A percentile compares a stretch with the other conserved stretches of the same genome.
These are phyloP conservation scores for Hypomesus transpacificus DNA, from an alignment of 2,113 vertebrate species.

Conservation along the genomic window DNA sequence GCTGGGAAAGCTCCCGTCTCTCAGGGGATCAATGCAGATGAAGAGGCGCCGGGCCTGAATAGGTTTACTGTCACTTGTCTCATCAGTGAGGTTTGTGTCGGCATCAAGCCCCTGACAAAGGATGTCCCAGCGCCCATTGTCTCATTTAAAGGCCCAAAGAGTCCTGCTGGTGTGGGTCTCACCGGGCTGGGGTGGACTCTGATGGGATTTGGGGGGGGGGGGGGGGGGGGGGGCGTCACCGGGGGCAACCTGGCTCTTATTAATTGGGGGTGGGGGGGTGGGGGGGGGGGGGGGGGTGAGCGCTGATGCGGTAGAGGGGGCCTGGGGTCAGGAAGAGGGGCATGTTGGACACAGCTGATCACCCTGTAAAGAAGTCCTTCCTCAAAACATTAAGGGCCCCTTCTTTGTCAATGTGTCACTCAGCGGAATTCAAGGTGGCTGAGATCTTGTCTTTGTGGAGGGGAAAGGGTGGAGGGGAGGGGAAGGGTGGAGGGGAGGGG, in stretches of 20 bases:
- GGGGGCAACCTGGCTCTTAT: constrained; percentile 68
- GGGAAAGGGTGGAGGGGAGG: constrained; percentile 38
- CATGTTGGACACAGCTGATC: constrained; percentile 89
- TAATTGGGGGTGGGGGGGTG: constrained; percentile 56
- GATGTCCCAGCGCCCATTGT: constrained; percentile 52
- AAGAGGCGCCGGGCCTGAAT: constrained; percentile 51
- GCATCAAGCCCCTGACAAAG: constrained; percentile 58
- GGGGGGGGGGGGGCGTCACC: constrained; percentile 61
- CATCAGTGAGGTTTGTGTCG: constrained; percentile 51
- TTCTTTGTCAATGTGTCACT: constrained; percentile 87
- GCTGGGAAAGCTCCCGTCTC: constrained; percentile 37
- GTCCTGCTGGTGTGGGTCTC: constrained; percentile 51
- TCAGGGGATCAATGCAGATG: constrained; percentile 33
- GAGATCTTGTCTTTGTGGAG: constrained; percentile 39
- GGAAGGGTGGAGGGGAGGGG: not conserved
- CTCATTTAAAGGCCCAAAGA: constrained; percentile 55
- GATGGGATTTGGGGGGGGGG: constrained; percentile 65
- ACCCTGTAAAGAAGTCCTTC: constrained; percentile 85
- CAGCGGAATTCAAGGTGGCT: constrained; percentile 67
- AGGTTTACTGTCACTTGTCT: constrained; percentile 62
- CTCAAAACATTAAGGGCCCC: constrained; percentile 74
- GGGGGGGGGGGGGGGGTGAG: constrained; percentile 50
- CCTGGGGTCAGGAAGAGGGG: constrained; percentile 85
- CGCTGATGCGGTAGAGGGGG: constrained; percentile 77
- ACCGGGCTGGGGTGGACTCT: constrained; percentile 52